Conservation (phyloP, 2,888 invertebrate species). For the Eulithis testata region DNA sequence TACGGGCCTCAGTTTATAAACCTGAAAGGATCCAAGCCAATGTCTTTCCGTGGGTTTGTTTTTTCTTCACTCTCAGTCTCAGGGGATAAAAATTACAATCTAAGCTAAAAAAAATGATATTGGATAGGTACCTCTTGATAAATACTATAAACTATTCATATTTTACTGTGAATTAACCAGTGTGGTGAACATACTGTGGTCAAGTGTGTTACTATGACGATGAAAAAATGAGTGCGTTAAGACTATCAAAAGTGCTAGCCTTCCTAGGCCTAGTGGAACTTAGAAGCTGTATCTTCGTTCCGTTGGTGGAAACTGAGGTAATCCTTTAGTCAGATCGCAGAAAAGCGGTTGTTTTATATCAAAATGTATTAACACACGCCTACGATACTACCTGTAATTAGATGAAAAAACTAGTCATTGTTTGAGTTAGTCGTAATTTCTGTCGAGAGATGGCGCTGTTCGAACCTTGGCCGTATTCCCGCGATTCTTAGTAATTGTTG, state of each 20-base stretch:
- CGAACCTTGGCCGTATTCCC: constrained; percentile 28
- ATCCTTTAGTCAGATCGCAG: background rate
- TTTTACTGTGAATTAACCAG: background rate
- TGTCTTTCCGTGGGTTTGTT: no score
- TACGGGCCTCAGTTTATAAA: no score
- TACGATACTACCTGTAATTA: background rate
- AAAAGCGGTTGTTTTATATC: background rate
- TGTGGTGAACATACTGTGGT: background rate
- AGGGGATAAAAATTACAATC: no score
- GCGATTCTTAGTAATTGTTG: constrained; percentile 17
- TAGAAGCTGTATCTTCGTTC: constrained; percentile 6
- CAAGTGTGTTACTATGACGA: constrained; percentile 15
- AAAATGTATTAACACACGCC: background rate
- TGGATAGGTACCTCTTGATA: no score
- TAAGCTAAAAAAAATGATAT: no score
- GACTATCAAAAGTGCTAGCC: constrained; percentile 17
- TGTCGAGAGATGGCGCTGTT: constrained; percentile 16
- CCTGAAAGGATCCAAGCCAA: no score
- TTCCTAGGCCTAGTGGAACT: constrained; percentile 26
- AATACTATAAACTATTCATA: no score
- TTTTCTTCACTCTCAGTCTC: no score
- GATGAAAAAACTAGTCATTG: constrained; percentile 5
- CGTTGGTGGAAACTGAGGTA: constrained; percentile 12
- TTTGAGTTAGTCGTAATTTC: constrained; percentile 1
- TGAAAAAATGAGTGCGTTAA: constrained; percentile 19